Evolutionary conservation across 2,888 invertebrate species (phyloP).

Genomic region (Drosophila mimica): DNA sequence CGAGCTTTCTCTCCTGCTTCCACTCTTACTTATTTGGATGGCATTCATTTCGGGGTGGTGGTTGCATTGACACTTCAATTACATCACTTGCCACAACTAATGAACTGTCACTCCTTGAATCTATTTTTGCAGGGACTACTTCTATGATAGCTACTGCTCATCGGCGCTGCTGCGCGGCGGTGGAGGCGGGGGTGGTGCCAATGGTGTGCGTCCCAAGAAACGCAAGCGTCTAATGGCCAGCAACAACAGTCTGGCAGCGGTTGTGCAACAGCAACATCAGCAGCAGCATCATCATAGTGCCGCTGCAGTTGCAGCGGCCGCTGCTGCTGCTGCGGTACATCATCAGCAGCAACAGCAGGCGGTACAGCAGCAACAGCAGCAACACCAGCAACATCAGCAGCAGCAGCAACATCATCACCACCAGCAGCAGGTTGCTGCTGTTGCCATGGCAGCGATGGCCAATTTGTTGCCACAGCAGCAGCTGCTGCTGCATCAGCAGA

Average conservation of each 20-base stretch:
- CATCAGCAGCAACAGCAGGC: constrained; percentile 75
- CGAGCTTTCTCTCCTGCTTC: constrained; percentile 11
- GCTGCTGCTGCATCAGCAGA: constrained; percentile 82
- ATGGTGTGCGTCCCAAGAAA: constrained; percentile 84
- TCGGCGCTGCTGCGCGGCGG: constrained; percentile 83
- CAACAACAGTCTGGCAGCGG: constrained; percentile 80
- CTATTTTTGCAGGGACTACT: constrained; percentile 86
- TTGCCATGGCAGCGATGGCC: constrained; percentile 84
- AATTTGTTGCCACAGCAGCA: constrained; percentile 83
- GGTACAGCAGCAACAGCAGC: constrained; percentile 69
- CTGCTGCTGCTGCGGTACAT: constrained; percentile 75
- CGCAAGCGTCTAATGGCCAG: constrained; percentile 85
- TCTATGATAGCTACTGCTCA: constrained; percentile 86
- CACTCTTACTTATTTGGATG: not conserved
- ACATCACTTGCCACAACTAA: constrained; percentile 51
- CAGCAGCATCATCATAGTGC: constrained; percentile 78
- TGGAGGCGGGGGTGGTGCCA: constrained; percentile 53
- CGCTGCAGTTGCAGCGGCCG: constrained; percentile 72
- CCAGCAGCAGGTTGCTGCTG: constrained; percentile 82
- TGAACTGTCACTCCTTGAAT: constrained; percentile 37
- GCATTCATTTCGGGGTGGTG: not conserved
- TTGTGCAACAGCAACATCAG: constrained; percentile 78
- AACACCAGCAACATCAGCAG: constrained; percentile 73
- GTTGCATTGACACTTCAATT: constrained; percentile 68
- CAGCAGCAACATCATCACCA: constrained; percentile 79